Evolutionary conservation across 2,888 invertebrate species (phyloP).

Genomic region (Drosophila flavopinicola): DNA sequence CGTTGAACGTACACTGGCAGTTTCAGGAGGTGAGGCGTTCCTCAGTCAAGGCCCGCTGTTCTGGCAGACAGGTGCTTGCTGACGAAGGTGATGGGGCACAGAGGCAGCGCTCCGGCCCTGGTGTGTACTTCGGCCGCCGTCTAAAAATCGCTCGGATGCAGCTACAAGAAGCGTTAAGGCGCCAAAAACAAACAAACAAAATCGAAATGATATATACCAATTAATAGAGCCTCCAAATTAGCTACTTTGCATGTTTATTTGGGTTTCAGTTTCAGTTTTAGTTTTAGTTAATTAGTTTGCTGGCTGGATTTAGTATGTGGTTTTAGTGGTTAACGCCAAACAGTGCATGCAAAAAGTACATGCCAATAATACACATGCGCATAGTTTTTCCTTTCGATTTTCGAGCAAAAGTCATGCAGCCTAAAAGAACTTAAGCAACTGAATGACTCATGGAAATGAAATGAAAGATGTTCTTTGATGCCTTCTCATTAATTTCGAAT

Average conservation of each 20-base stretch:
- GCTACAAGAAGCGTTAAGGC: slow-evolving; percentile 85
- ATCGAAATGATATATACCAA: slow-evolving; percentile 53
- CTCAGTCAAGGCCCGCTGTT: slow-evolving; percentile 86
- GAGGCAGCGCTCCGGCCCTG: slow-evolving; percentile 87
- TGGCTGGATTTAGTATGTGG: slow-evolving; percentile 53
- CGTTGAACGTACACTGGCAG: slow-evolving; percentile 77
- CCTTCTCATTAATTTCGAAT: slow-evolving; percentile 11
- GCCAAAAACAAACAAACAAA: slow-evolving; percentile 32
- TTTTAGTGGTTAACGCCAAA: slow-evolving; percentile 33
- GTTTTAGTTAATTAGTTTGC: slow-evolving; percentile 42
- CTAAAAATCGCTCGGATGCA: slow-evolving; percentile 95
- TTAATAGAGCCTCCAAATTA: slow-evolving; percentile 48
- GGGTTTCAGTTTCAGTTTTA: slow-evolving; percentile 13
- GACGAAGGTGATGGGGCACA: slow-evolving; percentile 86
- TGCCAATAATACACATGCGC: slow-evolving; percentile 72
- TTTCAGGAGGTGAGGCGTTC: slow-evolving; percentile 90
- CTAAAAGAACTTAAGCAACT: slow-evolving; percentile 16
- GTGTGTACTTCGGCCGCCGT: slow-evolving; percentile 88
- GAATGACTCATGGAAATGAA: slow-evolving; percentile 19
- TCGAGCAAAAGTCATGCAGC: slow-evolving; percentile 40
- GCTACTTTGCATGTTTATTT: slow-evolving; percentile 12
- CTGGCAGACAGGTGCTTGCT: slow-evolving; percentile 85
- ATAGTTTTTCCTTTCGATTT: neutral
- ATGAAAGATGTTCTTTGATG: slow-evolving; percentile 9
- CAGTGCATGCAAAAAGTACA: slow-evolving; percentile 72